Evolutionary conservation across 64 coral and sea anemone genomes (phyloP).

Genomic region (Platygyra sinensis): DNA sequence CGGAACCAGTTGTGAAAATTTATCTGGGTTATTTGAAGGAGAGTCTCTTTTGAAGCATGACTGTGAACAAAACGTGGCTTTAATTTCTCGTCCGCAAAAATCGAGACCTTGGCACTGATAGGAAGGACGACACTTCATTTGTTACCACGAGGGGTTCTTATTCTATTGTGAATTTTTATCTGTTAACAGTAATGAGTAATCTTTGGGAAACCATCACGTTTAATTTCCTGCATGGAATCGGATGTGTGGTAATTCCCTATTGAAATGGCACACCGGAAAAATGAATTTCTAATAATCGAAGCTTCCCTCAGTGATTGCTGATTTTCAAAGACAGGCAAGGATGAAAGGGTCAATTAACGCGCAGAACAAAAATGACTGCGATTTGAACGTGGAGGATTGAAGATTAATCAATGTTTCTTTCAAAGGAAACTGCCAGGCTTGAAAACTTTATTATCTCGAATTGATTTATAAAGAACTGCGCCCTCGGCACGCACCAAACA

Average conservation of each 20-base stretch:
- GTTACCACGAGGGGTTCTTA: background rate
- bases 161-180: background rate
- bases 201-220: background rate
- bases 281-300: background rate
- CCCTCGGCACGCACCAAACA: background rate
- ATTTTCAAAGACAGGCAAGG: background rate
- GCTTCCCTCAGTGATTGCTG: background rate
- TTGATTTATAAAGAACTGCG: background rate
- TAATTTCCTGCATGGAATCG: conserved; percentile 30
- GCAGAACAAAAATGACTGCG: background rate
- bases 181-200: background rate
- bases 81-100: background rate
- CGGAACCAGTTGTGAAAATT: background rate
- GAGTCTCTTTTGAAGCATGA: background rate
- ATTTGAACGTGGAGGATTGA: background rate
- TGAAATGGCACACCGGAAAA: background rate
- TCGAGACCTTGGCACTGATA: no score
- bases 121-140: background rate
- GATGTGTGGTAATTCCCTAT: conserved; percentile 11
- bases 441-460: background rate
- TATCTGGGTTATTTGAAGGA: background rate
- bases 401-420: background rate
- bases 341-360: conserved; percentile 13
- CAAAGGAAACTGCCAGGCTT: background rate
- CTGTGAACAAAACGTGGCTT: background rate